Base-by-base conservation (phyloP, 2,888 invertebrate genomes). In the Apomyelois bistriatella region DNA sequence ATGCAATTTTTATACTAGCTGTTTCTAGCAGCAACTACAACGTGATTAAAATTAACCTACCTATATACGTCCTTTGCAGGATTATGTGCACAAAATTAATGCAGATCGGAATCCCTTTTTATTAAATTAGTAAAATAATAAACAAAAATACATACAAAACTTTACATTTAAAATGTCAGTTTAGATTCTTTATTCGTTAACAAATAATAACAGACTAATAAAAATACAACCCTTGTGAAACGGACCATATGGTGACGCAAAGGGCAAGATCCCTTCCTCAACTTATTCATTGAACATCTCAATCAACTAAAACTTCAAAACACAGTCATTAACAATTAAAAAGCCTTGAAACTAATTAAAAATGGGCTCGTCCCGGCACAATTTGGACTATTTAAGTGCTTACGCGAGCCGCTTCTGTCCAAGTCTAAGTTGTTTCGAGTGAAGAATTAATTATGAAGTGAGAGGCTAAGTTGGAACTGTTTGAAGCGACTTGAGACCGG, bases 401-500 rank as follows among this genome's bases (percentile, higher is more conserved):
- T 77, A 84, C 81, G 81, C 80, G 82, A 78, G 76, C 76, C 79
- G 79, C 67, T 75, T 76, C 81, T 81, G 85, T 83, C 82, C 85
- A 81, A 80, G 75, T 76, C 72, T 70, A 78, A 89, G 80, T 89
- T 86, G 81, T 82, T 79, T 81, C 79, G 86, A 88, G 85, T 89
- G 88, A 90, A 89, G 89, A 90, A 90, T 90, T 89, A 90, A 89
- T 90, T 89, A 90, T 88, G 87, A 86, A 85, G 82, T 76, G 72
- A 72, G 76, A 80, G 83, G 75, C 74, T 73, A 84, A 85, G 76
- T 83, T 85, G 69, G 63, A 5, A 22, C 5, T 5, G 22, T 22
- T 22, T 2, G 22, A 22, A 22, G 74, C 62, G 76, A 82, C 80
- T 85, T 82, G 80, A 73, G 74, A 85, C 51, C 13, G 48, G 38